Conservation (phyloP, 2,113 vertebrate genomes). For the Thalassarche chlororhynchos region DNA sequence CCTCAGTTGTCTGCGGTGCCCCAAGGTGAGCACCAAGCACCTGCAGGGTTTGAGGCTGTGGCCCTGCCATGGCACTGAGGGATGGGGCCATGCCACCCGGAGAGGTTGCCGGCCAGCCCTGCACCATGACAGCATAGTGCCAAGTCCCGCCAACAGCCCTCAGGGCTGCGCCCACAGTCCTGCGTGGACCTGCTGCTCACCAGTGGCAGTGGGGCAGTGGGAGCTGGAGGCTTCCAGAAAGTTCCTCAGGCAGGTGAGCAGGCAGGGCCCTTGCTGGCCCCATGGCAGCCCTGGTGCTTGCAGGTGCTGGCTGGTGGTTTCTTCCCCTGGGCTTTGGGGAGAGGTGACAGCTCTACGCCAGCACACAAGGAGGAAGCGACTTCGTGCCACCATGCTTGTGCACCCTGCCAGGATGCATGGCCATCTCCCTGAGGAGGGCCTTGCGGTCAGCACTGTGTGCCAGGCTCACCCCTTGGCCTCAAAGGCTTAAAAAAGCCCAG, state of each 20-base stretch:
- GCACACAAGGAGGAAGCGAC: rapidly evolving
- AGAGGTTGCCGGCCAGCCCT: rapidly evolving
- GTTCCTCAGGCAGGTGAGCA: not conserved
- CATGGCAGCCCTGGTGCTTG: rapidly evolving
- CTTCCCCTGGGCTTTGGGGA: not conserved
- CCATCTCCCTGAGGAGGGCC: not conserved
- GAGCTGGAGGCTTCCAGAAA: not conserved
- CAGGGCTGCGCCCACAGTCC: no score
- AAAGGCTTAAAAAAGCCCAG: not conserved
- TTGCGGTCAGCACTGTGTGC: rapidly evolving
- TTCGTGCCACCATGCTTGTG: rapidly evolving
- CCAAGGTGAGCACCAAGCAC: rapidly evolving
- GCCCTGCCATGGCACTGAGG: rapidly evolving
- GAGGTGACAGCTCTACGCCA: rapidly evolving
- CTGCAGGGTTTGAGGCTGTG: not conserved
- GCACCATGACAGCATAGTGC: rapidly evolving
- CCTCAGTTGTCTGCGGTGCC: rapidly evolving
- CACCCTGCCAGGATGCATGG: rapidly evolving
- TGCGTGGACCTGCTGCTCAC: not conserved
- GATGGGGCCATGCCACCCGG: no score
- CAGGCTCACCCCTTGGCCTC: rapidly evolving
- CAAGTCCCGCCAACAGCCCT: not conserved
- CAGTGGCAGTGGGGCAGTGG: rapidly evolving
- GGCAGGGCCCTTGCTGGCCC: rapidly evolving
- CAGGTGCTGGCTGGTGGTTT: rapidly evolving